Percentiles rank a stretch among this genome's conserved stretches.
phyloP scores from a whole-genome alignment of 2,888 invertebrate species.

The Drosophila putrida region DNA sequence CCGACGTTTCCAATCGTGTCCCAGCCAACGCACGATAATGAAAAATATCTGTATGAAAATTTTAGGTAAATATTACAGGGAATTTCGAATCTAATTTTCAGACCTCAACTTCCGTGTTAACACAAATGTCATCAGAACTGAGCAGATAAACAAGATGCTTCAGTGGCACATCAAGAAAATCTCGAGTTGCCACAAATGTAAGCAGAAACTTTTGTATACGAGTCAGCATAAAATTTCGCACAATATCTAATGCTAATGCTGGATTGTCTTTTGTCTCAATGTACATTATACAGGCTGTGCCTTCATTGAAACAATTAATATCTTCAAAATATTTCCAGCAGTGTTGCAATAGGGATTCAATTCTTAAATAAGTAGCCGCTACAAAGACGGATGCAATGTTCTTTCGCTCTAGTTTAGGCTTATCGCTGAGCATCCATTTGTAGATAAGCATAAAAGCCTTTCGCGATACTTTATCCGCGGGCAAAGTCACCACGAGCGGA shows the following conservation, averaged over 20 bases:
- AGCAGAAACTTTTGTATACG: slow-evolving; percentile 91
- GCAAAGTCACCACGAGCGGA: slow-evolving; percentile 47
- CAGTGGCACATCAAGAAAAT: slow-evolving; percentile 89
- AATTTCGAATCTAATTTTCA: not conserved
- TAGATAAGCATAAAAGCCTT: slow-evolving; percentile 90
- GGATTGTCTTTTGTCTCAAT: slow-evolving; percentile 86
- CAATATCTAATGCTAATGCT: slow-evolving; percentile 77
- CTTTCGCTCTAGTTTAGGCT: slow-evolving; percentile 86
- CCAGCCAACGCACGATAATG: slow-evolving; percentile 92
- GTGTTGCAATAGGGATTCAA: slow-evolving; percentile 71
- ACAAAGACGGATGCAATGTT: slow-evolving; percentile 57
- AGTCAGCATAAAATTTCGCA: slow-evolving; percentile 86
- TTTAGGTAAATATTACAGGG: slow-evolving; percentile 26
- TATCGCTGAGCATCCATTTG: slow-evolving; percentile 92
- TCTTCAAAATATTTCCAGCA: slow-evolving; percentile 91
- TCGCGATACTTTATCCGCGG: slow-evolving; percentile 85
- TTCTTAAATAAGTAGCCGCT: slow-evolving; percentile 71
- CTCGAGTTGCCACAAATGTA: slow-evolving; percentile 90
- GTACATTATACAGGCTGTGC: slow-evolving; percentile 84
- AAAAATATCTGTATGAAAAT: slow-evolving; percentile 88
- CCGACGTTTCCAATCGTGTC: slow-evolving; percentile 89
- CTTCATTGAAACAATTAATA: slow-evolving; percentile 89
- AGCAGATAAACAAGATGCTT: slow-evolving; percentile 89
- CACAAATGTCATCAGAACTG: slow-evolving; percentile 90
- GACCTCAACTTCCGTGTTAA: slow-evolving; percentile 88